A percentile compares a stretch with the other conserved stretches of the same genome.
Conservation (phyloP, 2,113 vertebrate species). For the Andinoacara biseriatus region DNA sequence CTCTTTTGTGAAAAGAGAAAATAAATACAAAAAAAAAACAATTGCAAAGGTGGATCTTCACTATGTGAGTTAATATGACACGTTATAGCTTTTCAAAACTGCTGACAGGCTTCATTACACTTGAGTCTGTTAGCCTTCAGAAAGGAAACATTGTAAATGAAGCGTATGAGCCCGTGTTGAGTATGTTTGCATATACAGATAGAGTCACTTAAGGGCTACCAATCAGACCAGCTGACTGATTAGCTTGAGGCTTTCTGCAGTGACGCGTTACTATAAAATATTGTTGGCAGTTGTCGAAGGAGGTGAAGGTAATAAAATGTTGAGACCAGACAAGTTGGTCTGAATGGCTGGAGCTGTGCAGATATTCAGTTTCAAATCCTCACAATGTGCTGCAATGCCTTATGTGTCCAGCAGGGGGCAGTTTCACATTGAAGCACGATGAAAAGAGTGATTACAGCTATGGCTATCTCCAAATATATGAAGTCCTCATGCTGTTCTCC, state of each 20-base stretch:
- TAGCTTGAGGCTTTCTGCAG: constrained; percentile 45
- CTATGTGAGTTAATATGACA: constrained; percentile 13
- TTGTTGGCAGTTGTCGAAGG: constrained; percentile 16
- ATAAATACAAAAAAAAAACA: constrained; percentile 73
- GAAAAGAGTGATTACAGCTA: neutral
- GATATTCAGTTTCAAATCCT: neutral
- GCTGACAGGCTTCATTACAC: neutral
- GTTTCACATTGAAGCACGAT: neutral
- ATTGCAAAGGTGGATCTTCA: constrained; percentile 56
- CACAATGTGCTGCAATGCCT: neutral
- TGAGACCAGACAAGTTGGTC: neutral
- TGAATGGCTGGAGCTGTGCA: neutral
- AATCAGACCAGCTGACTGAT: constrained; percentile 81
- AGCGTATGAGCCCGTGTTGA: neutral
- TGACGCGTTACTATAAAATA: constrained; percentile 11
- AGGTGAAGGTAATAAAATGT: neutral
- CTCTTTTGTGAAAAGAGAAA: constrained; percentile 66
- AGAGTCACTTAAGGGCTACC: constrained; percentile 28
- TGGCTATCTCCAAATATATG: neutral
- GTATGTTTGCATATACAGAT: constrained; percentile 55
- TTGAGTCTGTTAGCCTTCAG: neutral
- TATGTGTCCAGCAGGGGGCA: constrained; percentile 62
- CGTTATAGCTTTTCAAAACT: constrained; percentile 7
- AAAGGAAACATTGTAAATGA: constrained; percentile 20
- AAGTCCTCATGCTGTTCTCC: neutral